Conservation (phyloP, 2,888 invertebrate species). For the Bombyx huttoni region DNA sequence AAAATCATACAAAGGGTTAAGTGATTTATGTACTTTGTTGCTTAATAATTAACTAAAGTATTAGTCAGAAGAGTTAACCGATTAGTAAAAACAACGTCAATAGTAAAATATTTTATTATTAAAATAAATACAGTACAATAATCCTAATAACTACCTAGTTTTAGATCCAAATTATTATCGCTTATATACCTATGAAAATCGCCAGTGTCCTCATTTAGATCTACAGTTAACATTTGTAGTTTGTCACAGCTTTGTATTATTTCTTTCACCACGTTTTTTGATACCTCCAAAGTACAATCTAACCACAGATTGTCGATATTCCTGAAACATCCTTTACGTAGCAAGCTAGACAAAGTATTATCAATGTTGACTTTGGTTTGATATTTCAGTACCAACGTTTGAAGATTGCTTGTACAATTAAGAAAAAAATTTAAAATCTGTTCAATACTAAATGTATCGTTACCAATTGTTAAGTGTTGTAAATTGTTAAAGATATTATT, state of each 20-base stretch:
- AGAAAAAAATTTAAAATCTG: constrained; percentile 49
- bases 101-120: constrained; percentile 19
- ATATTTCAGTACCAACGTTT: constrained; percentile 53
- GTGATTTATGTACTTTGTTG: too few species aligned
- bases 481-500: constrained; percentile 45
- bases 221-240: constrained; percentile 50
- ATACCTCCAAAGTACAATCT: constrained; percentile 59
- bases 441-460: constrained; percentile 51
- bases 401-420: constrained; percentile 43
- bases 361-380: constrained; percentile 52
- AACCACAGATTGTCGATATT: constrained; percentile 51
- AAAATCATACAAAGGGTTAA: too few species aligned
- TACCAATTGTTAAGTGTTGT: constrained; percentile 49
- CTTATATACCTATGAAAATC: constrained; percentile 46
- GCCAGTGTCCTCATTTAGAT: constrained; percentile 37
- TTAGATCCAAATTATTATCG: constrained; percentile 58
- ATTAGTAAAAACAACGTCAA: constrained; percentile 7
- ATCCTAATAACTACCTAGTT: constrained; percentile 50
- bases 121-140: constrained; percentile 14
- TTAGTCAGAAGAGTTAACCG: too few species aligned
- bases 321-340: constrained; percentile 44
- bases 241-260: constrained; percentile 46
- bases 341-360: constrained; percentile 35
- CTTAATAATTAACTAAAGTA: too few species aligned
- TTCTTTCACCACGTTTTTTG: constrained; percentile 42